phyloP scores from a whole-genome alignment of 2,113 vertebrate genomes.

The Micronycteris hirsuta region DNA sequence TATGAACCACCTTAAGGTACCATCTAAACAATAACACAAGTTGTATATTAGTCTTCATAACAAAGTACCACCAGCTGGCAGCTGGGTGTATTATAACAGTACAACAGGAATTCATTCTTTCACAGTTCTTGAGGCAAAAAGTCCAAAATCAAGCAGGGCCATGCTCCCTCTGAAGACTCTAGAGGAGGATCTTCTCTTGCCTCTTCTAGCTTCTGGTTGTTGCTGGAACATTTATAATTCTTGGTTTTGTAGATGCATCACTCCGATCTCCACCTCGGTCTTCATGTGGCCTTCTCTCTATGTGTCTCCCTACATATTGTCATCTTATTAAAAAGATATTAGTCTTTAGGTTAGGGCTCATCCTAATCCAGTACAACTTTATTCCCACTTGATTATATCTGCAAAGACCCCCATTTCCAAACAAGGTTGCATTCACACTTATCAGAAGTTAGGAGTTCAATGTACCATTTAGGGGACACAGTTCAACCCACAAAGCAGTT shows the following conservation, averaged over 20 bases:
- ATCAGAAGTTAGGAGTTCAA: neutral
- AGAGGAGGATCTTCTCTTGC: no score
- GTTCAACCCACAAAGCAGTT: neutral
- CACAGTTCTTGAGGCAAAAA: no score
- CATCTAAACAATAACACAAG: neutral
- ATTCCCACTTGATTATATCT: neutral
- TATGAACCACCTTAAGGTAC: neutral
- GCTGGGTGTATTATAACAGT: neutral
- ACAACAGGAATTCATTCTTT: neutral
- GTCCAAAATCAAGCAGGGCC: no score
- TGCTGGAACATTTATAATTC: no score
- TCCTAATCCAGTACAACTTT: neutral
- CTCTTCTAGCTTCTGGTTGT: no score
- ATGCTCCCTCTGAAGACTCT: no score
- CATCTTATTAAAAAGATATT: neutral
- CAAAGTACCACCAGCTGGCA: neutral
- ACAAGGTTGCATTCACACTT: neutral
- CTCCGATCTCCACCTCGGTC: no score
- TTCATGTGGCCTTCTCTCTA: no score
- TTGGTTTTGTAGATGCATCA: no score
- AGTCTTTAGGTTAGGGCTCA: neutral
- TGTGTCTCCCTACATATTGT: neutral
- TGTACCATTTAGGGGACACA: neutral
- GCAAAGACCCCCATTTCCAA: neutral
- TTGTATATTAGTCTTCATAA: neutral